Evolutionary conservation across 2,888 invertebrate species (phyloP).

Genomic region (Ophioninae sp.): DNA sequence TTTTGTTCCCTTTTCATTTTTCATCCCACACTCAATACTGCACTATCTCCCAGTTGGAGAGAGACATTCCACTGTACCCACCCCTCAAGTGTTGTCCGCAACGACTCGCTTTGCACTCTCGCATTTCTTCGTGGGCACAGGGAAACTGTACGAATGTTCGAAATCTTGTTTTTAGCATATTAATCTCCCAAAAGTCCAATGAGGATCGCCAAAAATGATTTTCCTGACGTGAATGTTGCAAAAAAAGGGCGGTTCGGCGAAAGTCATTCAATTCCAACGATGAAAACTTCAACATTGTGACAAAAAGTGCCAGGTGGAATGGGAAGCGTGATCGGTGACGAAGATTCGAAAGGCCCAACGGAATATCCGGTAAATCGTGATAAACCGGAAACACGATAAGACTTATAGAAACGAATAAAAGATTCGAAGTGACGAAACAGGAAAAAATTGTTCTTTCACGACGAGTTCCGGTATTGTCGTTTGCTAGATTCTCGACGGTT

Average conservation of each 20-base stretch:
- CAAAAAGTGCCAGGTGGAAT: conserved; percentile 5
- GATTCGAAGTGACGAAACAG: neutral
- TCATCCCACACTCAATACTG: too few relatives aligned
- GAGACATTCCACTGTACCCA: too few relatives aligned
- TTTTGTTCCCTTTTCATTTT: neutral
- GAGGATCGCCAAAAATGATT: neutral
- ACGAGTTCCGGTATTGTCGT: conserved; percentile 24
- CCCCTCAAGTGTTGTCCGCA: neutral
- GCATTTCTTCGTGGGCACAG: neutral
- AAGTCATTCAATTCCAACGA: neutral
- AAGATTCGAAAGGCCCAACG: neutral
- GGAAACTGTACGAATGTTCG: neutral
- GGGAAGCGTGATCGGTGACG: neutral
- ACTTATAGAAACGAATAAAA: neutral
- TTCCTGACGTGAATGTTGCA: neutral
- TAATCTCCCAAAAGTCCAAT: neutral
- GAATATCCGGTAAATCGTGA: conserved; percentile 2
- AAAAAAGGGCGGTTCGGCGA: neutral
- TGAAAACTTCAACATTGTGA: conserved; percentile 17
- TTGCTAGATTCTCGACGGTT: conserved; percentile 9
- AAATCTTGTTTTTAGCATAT: neutral
- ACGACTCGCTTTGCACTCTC: neutral
- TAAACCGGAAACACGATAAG: neutral
- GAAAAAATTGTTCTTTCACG: neutral
- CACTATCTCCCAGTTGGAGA: too few relatives aligned